These are phyloP conservation scores for Synergus laeviventris DNA, from an alignment of 2,888 invertebrate genomes.

Conservation along the genomic window DNA sequence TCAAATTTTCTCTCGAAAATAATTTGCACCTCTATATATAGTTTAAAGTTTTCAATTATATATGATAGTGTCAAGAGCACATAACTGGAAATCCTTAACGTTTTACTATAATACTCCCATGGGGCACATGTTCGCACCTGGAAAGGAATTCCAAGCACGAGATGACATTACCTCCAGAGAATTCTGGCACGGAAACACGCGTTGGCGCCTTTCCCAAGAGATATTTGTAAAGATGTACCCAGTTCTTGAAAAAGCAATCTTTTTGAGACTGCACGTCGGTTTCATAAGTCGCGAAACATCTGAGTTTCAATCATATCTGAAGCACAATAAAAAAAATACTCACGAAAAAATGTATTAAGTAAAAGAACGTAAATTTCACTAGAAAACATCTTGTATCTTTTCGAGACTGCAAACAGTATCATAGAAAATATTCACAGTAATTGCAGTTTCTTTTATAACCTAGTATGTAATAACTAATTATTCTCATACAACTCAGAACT, in stretches of 20 bases:
- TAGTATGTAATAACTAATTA: not conserved
- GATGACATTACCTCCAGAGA: constrained; percentile 35
- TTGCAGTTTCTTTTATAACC: not conserved
- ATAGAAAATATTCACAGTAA: not conserved
- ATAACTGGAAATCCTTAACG: constrained; percentile 29
- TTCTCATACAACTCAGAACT: not conserved
- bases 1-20: not conserved
- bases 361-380: not conserved
- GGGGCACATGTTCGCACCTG: constrained; percentile 35
- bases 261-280: constrained; percentile 13
- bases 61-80: not conserved
- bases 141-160: constrained; percentile 37
- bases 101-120: constrained; percentile 31
- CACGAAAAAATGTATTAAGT: no score
- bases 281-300: not conserved
- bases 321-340: not conserved
- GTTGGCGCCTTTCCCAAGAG: constrained; percentile 31
- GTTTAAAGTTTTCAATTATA: constrained; percentile 16
- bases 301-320: constrained; percentile 14
- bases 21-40: no score
- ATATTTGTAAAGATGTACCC: constrained; percentile 35
- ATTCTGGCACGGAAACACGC: constrained; percentile 32
- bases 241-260: constrained; percentile 36
- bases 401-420: not conserved
- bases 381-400: not conserved